These are phyloP conservation scores for Nasonovia ribisnigri DNA, from an alignment of 2,888 invertebrate genomes.

Conservation along the genomic window DNA sequence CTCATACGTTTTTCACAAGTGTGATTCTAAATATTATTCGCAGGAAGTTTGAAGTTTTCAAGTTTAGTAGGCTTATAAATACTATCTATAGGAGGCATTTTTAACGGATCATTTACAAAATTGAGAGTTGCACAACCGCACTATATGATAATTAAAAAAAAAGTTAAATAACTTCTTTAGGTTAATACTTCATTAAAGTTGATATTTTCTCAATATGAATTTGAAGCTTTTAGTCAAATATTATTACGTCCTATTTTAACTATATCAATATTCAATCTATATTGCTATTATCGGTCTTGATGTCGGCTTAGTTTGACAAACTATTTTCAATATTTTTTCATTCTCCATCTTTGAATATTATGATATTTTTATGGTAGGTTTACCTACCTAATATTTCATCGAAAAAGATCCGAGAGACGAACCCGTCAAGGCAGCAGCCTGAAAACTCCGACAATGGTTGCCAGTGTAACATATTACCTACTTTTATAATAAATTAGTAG, in stretches of 20 bases:
- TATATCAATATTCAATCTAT: not conserved
- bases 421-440: not conserved
- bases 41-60: not conserved
- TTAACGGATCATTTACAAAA: no score
- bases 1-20: not conserved
- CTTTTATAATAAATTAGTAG: no score
- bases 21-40: not conserved
- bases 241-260: not conserved
- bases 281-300: no score
- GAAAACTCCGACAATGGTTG: not conserved
- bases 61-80: no score
- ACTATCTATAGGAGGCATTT: no score
- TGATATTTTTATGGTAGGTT: not conserved
- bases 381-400: not conserved
- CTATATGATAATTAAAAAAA: no score
- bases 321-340: no score
- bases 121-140: no score
- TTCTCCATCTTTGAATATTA: not conserved
- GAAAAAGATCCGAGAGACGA: not conserved
- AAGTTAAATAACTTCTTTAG: no score
- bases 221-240: not conserved
- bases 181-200: not conserved
- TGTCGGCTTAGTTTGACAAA: no score
- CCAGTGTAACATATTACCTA: no score
- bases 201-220: not conserved